phyloP scores from a whole-genome alignment of 1,140 invertebrate species.

The Radopholus similis region DNA sequence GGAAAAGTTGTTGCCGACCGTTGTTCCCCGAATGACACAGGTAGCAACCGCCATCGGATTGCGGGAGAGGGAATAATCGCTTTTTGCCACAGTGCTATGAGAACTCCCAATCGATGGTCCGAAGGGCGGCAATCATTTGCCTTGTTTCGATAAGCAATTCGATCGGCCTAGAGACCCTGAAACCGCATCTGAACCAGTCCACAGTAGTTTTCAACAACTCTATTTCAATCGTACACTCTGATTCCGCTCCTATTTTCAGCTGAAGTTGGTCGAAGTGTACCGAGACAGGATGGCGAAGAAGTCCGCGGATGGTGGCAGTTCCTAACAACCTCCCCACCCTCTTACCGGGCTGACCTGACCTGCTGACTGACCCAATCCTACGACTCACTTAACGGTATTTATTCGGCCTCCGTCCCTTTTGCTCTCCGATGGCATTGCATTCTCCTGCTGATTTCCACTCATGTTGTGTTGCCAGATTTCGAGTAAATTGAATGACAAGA shows the following conservation, averaged over 20 bases:
- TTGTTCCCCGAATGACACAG: slow-evolving; percentile 82
- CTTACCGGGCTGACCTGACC: too few species aligned
- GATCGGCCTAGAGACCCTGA: slow-evolving; percentile 76
- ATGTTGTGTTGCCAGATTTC: neutral
- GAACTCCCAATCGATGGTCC: slow-evolving; percentile 77
- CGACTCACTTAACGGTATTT: slow-evolving; percentile 1
- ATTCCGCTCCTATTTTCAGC: slow-evolving; percentile 53
- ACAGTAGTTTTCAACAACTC: slow-evolving; percentile 65
- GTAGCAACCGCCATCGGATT: slow-evolving; percentile 62
- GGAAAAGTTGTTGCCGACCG: slow-evolving; percentile 69
- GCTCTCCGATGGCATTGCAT: too few species aligned
- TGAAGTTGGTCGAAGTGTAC: slow-evolving; percentile 72
- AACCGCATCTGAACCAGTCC: slow-evolving; percentile 75
- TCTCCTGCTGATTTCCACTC: too few species aligned
- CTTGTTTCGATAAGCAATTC: slow-evolving; percentile 84
- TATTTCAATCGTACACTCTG: neutral
- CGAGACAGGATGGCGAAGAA: slow-evolving; percentile 66
- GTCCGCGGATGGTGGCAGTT: neutral
- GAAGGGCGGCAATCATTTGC: slow-evolving; percentile 88
- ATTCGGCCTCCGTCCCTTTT: neutral
- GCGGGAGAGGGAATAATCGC: neutral
- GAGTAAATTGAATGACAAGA: too few species aligned
- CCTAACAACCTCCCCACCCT: neutral
- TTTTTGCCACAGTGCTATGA: slow-evolving; percentile 72
- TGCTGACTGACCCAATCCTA: neutral